phyloP scores from a whole-genome alignment of 1,140 invertebrate species.

The Procambarus virginalis region DNA sequence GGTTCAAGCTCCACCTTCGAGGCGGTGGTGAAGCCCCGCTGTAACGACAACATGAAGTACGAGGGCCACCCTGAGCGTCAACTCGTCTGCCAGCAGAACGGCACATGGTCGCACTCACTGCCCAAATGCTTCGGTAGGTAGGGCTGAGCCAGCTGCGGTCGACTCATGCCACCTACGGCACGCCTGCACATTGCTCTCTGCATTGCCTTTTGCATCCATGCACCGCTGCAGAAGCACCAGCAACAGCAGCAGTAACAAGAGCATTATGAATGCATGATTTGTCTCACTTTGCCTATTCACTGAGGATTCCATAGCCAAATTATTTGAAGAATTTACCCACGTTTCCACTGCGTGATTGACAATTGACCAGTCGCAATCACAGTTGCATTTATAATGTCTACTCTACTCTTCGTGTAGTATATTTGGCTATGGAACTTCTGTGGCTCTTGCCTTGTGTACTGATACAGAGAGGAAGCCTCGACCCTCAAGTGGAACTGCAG shows the following conservation, averaged over 20 bases:
- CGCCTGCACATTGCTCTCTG: background rate
- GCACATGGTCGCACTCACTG: conserved; percentile 77
- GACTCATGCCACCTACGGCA: background rate
- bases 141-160: background rate
- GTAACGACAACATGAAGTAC: conserved; percentile 77
- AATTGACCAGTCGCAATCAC: no score
- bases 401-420: no score
- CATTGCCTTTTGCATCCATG: conserved; percentile 1
- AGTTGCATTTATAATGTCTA: no score
- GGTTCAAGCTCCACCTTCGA: conserved; percentile 77
- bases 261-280: conserved; percentile 5
- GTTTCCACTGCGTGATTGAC: no score
- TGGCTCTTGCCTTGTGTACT: no score
- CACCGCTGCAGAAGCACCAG: background rate
- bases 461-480: no score
- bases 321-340: no score
- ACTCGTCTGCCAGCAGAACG: conserved; percentile 76
- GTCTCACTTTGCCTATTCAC: background rate
- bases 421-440: no score
- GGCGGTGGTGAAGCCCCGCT: conserved; percentile 77
- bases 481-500: no score
- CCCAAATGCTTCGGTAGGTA: conserved; percentile 77
- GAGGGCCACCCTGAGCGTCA: conserved; percentile 72
- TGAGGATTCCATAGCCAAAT: background rate
- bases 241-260: background rate